These are phyloP conservation scores for Cepaea nemoralis DNA, from an alignment of 1,140 invertebrate species.

Conservation along the genomic window DNA sequence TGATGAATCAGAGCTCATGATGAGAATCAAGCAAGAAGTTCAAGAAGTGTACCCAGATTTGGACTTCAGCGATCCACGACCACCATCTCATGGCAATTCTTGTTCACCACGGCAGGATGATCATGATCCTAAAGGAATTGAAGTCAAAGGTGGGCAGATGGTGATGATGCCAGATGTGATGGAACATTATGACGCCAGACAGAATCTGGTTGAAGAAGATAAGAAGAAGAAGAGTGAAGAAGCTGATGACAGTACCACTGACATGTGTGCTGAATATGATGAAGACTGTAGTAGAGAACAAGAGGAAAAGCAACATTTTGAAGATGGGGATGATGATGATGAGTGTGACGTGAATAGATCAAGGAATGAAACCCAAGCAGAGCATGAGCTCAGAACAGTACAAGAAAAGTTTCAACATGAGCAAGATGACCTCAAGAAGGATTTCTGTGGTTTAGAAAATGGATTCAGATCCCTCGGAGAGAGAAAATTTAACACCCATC, in stretches of 20 bases:
- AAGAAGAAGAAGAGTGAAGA: conserved; percentile 2
- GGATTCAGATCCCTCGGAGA: background rate
- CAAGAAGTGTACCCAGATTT: conserved; percentile 39
- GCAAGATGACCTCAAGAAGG: conserved; percentile 29
- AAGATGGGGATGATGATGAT: conserved; percentile 17
- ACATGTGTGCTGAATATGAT: background rate
- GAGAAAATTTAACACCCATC: background rate
- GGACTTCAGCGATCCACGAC: conserved; percentile 31
- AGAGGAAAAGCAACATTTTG: background rate
- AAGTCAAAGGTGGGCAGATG: conserved; percentile 40
- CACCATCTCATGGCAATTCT: background rate
- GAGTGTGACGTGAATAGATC: background rate
- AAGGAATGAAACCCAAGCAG: conserved; percentile 18
- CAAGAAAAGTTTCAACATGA: conserved; percentile 32
- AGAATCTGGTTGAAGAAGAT: conserved; percentile 26
- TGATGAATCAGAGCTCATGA: conserved; percentile 49
- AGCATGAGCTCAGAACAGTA: conserved; percentile 14
- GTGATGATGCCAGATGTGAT: conserved; percentile 31
- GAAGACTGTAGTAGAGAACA: conserved; percentile 2
- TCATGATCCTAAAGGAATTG: conserved; percentile 6
- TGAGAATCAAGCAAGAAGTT: conserved; percentile 49
- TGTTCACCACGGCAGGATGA: background rate
- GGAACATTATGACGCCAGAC: conserved; percentile 24
- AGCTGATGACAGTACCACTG: background rate
- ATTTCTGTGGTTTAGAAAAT: conserved; percentile 4